Evolutionary conservation across 1,140 invertebrate genomes (phyloP), one percentile per base, ranked within the genome.

Genomic region (Stegodyphus mimosarum): DNA sequence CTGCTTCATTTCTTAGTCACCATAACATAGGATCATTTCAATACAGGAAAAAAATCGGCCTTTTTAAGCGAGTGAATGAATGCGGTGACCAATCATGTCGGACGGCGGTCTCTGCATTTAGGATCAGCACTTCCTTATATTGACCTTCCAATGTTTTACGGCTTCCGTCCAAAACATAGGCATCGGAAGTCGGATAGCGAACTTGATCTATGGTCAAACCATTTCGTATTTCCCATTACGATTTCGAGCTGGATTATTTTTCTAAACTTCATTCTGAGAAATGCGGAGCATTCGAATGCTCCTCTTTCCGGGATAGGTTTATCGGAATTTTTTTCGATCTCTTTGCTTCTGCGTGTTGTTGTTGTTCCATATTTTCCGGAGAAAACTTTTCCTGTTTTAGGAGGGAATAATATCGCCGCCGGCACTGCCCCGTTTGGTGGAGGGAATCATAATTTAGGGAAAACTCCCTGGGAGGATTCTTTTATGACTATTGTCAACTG

Each of bases 211-310:
- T 67, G 17, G 66, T 18, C 11, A 9, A 18, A 18, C 66, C 33
- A 67, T 79, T 72, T 70, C 50, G 49, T 63, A 79, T 79, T 52
- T 17, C 66, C 55, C 50, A 18, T 51, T 50, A n/a, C n/a, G 64
- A 79, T 79, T 79, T 53, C 77, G 77, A 79, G 69, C 64, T 6
- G 67, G 50, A 79, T 79, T 55, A 79, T 69, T 79, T 79, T 69
- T 55, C 67, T 66, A 33, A 50, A 70, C 50, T 70, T 70, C 77
- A 51, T 69, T 79, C 70, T 69, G 64, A 50, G 77, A 69, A 79
- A 79, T 79, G 77, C 53, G 55, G 64, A 64, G 77, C 77, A 79
- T 79, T 66, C 15, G 66, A 79, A 79, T 70, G 49, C 66, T 48
- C 51, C 51, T 50, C 64, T 79, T 79, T 13, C 49, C 18, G 77